Conservation (phyloP, 2,888 invertebrate genomes). For the Napeogenes sylphis region DNA sequence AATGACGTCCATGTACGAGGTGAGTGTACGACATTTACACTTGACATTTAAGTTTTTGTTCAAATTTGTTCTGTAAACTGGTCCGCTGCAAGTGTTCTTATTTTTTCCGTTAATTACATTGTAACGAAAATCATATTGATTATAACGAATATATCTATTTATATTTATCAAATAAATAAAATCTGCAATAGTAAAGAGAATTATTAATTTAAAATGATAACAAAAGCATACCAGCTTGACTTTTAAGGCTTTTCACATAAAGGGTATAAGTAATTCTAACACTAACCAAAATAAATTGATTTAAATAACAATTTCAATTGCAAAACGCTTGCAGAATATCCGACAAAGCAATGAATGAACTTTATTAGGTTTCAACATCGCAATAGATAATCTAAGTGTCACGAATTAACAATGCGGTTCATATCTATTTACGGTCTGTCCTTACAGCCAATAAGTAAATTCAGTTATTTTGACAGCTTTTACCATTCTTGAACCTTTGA, state of each 20-base stretch:
- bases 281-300: constrained; percentile 11
- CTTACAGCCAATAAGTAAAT: constrained; percentile 23
- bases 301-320: constrained; percentile 23
- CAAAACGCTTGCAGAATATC: constrained; percentile 24
- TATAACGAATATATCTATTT: no score
- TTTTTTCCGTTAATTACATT: constrained; percentile 25
- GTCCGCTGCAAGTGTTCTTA: constrained; percentile 33
- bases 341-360: constrained; percentile 27
- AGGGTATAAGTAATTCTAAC: constrained; percentile 3
- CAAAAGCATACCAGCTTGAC: not conserved
- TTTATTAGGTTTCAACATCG: constrained; percentile 27
- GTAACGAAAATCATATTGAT: constrained; percentile 8
- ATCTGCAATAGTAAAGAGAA: no score
- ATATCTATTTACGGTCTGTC: constrained; percentile 23
- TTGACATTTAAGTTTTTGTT: constrained; percentile 69
- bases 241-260: not conserved
- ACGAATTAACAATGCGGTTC: constrained; percentile 34
- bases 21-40: constrained; percentile 70
- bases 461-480: constrained; percentile 21
- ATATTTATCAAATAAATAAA: no score
- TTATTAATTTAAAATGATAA: not conserved
- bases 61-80: constrained; percentile 51
- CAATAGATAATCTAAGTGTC: constrained; percentile 31
- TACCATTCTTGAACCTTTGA: constrained; percentile 12
- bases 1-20: constrained; percentile 74